Evolutionary conservation across 2,888 invertebrate species (phyloP).

Genomic region (Phoronis australis): DNA sequence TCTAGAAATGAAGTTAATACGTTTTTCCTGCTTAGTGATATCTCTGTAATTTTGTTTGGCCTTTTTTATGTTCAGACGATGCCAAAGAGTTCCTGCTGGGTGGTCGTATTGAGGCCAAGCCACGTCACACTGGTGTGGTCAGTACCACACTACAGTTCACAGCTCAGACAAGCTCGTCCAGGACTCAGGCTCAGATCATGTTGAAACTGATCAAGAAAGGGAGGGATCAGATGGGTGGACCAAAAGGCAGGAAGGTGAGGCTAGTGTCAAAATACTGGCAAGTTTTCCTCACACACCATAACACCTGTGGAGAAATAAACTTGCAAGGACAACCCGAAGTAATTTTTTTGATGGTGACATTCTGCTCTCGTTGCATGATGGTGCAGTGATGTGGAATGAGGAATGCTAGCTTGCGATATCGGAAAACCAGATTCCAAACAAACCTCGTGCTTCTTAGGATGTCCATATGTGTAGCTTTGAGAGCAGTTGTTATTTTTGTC

Average conservation of each 20-base stretch:
- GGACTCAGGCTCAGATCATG: slow-evolving; percentile 43
- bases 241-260: slow-evolving; percentile 44
- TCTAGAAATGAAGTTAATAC: neutral
- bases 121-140: slow-evolving; percentile 25
- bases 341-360: no score
- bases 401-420: no score
- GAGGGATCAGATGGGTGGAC: slow-evolving; percentile 46
- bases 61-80: slow-evolving; percentile 16
- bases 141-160: slow-evolving; percentile 48
- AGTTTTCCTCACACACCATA: no score
- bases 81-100: slow-evolving; percentile 34
- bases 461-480: no score
- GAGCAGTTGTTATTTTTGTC: no score
- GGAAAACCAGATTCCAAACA: no score
- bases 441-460: no score
- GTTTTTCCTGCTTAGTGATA: neutral
- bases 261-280: no score
- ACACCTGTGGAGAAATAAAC: no score
- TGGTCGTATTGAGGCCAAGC: slow-evolving; percentile 5
- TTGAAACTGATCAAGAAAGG: slow-evolving; percentile 49
- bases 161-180: slow-evolving; percentile 48
- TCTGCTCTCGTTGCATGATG: no score
- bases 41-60: neutral
- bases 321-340: no score
- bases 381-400: no score